Conservation (phyloP, 2,888 invertebrate genomes). For the Caenorhabditis sulstoni region DNA sequence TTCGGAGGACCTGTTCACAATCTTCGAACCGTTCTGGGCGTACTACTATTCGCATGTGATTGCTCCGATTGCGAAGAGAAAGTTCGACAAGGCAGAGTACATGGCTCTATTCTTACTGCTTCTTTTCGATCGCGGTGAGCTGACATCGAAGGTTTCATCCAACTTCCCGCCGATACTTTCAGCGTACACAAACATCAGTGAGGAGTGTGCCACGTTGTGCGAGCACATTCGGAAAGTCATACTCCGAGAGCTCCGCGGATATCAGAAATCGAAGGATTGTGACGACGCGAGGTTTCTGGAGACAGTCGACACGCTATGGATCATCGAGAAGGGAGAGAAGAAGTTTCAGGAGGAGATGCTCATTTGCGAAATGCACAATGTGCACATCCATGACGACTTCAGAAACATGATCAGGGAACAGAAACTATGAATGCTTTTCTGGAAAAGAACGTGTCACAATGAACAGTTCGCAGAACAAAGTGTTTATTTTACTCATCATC, state of each 20-base stretch:
- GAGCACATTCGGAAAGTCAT: conserved; percentile 19
- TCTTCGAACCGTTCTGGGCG: neutral
- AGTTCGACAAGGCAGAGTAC: conserved; percentile 23
- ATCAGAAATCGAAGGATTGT: neutral
- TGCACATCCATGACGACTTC: conserved; percentile 28
- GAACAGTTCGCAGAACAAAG: too few relatives aligned
- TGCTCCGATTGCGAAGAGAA: neutral
- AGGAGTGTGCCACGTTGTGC: neutral
- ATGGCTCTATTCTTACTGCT: conserved; percentile 2
- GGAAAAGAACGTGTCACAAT: too few relatives aligned
- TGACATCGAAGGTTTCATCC: too few relatives aligned
- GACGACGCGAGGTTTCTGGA: conserved; percentile 7
- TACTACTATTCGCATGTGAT: neutral
- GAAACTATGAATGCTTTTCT: neutral
- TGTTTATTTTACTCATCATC: too few relatives aligned
- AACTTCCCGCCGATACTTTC: too few relatives aligned
- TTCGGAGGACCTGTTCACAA: neutral
- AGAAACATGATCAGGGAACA: neutral
- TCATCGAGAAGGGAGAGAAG: conserved; percentile 23
- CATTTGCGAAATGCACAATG: conserved; percentile 28
- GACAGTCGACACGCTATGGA: conserved; percentile 5
- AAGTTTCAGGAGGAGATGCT: conserved; percentile 34
- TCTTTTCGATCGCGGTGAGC: neutral
- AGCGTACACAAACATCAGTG: conserved; percentile 11
- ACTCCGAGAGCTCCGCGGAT: neutral